Percentiles rank a stretch among this genome's conserved stretches.
phyloP scores from a whole-genome alignment of 2,113 vertebrate genomes.

The Protomyctophum bolini region DNA sequence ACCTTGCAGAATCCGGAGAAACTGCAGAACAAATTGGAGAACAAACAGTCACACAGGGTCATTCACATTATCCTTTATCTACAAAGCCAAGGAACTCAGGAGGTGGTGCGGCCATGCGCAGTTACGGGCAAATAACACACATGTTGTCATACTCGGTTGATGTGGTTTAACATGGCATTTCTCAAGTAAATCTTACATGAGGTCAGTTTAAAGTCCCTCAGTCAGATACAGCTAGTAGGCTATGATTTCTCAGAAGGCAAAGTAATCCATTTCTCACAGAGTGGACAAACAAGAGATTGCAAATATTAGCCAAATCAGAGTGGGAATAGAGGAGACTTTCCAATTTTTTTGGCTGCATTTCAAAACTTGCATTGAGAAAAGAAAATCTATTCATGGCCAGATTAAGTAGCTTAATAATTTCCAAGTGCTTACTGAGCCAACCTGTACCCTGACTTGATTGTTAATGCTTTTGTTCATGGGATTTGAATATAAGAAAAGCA shows the following conservation, averaged over 20 bases:
- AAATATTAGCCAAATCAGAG: constrained; percentile 21
- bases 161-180: constrained; percentile 48
- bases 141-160: constrained; percentile 54
- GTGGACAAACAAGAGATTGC: constrained; percentile 18
- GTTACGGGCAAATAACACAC: constrained; percentile 52
- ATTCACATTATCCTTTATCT: constrained; percentile 63
- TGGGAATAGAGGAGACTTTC: constrained; percentile 18
- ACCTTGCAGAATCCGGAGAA: constrained; percentile 64
- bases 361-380: background rate
- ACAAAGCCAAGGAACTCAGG: constrained; percentile 45
- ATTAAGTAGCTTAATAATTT: background rate
- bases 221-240: constrained; percentile 26
- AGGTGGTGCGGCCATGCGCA: constrained; percentile 41
- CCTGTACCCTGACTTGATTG: background rate
- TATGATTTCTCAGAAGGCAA: constrained; percentile 28
- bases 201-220: constrained; percentile 15
- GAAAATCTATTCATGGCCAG: background rate
- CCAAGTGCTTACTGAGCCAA: background rate
- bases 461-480: background rate
- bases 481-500: background rate
- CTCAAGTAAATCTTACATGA: constrained; percentile 50
- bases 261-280: constrained; percentile 24
- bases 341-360: constrained; percentile 4
- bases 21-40: constrained; percentile 78
- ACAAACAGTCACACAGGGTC: constrained; percentile 75